phyloP scores from a whole-genome alignment of 2,888 invertebrate genomes.

The Bedellia somnulentella region DNA sequence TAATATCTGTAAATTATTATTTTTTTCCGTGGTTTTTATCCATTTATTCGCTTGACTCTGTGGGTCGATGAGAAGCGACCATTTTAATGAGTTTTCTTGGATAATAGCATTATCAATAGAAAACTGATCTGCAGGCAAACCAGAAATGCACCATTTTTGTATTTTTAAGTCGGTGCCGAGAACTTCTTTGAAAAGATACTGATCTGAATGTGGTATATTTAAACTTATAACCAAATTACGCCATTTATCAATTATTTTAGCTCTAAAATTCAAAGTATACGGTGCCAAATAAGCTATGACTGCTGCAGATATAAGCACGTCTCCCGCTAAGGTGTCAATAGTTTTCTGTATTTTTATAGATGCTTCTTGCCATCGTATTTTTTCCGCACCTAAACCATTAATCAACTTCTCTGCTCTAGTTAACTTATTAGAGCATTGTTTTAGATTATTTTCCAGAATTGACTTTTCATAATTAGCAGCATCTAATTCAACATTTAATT shows the following conservation, averaged over 20 bases:
- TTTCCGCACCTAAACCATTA: constrained; percentile 86
- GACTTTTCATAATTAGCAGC: constrained; percentile 68
- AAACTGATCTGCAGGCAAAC: constrained; percentile 78
- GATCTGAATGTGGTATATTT: constrained; percentile 75
- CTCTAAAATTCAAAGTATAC: constrained; percentile 72
- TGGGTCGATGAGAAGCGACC: constrained; percentile 83
- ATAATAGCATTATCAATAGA: constrained; percentile 86
- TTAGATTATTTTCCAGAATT: constrained; percentile 72
- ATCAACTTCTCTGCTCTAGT: constrained; percentile 85
- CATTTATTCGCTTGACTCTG: constrained; percentile 85
- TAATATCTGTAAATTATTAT: constrained; percentile 68
- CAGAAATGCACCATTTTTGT: constrained; percentile 82
- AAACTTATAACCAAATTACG: constrained; percentile 66
- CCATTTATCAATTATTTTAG: constrained; percentile 69
- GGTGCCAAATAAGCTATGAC: constrained; percentile 89
- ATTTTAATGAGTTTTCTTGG: constrained; percentile 74
- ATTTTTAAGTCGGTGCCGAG: constrained; percentile 86
- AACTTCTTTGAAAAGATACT: constrained; percentile 71
- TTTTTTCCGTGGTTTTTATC: constrained; percentile 82
- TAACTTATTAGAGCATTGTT: constrained; percentile 82
- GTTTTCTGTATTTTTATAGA: constrained; percentile 73
- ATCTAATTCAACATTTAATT: constrained; percentile 68
- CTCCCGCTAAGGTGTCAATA: constrained; percentile 84
- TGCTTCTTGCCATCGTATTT: constrained; percentile 78
- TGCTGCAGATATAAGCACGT: constrained; percentile 85